phyloP scores from a whole-genome alignment of 1,140 invertebrate genomes.

The Plectrocnemia conspersa region DNA sequence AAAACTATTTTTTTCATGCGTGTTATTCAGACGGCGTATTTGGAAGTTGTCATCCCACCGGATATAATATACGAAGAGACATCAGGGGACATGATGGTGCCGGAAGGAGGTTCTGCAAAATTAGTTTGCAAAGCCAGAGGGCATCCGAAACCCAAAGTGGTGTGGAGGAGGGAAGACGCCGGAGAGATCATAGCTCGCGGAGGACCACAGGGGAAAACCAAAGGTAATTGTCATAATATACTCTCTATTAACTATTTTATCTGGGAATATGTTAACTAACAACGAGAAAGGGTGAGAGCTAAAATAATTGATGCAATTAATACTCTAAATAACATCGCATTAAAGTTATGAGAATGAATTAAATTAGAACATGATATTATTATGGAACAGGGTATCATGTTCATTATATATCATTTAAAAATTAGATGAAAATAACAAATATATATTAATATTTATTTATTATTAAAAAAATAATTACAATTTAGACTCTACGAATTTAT shows the following conservation, averaged over 20 bases:
- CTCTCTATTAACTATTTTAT: background rate
- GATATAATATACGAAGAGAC: slow-evolving; percentile 86
- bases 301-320: background rate
- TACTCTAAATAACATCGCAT: too few species aligned
- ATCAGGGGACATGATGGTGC: slow-evolving; percentile 84
- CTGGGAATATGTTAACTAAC: too few species aligned
- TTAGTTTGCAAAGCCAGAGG: slow-evolving; percentile 81
- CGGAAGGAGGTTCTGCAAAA: slow-evolving; percentile 83
- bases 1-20: too few species aligned
- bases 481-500: too few species aligned
- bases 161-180: slow-evolving; percentile 84
- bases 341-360: too few species aligned
- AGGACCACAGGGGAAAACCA: slow-evolving; percentile 62
- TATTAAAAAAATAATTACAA: too few species aligned
- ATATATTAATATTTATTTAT: too few species aligned
- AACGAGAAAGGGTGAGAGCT: too few species aligned
- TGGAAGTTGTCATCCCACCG: slow-evolving; percentile 86
- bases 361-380: too few species aligned
- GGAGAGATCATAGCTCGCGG: slow-evolving; percentile 72
- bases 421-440: too few species aligned
- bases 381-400: too few species aligned
- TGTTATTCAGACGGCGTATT: slow-evolving; percentile 71
- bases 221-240: slow-evolving; percentile 52
- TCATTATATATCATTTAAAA: too few species aligned
- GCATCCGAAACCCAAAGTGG: slow-evolving; percentile 76